phyloP scores from a whole-genome alignment of 2,113 vertebrate genomes.

The Halcyon senegalensis region DNA sequence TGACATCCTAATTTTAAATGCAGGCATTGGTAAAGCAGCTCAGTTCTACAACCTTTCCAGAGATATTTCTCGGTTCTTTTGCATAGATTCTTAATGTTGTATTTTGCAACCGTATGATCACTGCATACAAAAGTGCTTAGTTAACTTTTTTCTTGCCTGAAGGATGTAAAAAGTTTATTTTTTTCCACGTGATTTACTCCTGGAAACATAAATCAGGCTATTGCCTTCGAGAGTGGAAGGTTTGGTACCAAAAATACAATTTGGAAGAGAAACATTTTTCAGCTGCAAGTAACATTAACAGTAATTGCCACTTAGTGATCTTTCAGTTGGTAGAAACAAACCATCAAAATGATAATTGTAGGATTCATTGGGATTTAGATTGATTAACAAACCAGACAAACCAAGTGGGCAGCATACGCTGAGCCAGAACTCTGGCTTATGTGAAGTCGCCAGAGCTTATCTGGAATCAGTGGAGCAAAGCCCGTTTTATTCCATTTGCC shows the following conservation, averaged over 20 bases:
- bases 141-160: not conserved
- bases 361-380: slow-evolving; percentile 17
- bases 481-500: not conserved
- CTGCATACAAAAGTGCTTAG: not conserved
- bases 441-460: not conserved
- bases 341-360: slow-evolving; percentile 45
- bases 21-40: not conserved
- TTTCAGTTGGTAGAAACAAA: slow-evolving; percentile 39
- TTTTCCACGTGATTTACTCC: not conserved
- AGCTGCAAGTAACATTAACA: slow-evolving; percentile 12
- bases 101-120: not conserved
- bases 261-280: not conserved
- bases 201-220: not conserved
- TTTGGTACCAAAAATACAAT: not conserved
- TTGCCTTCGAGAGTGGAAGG: not conserved
- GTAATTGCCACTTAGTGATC: slow-evolving; percentile 34
- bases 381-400: slow-evolving; percentile 18
- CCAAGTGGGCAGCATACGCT: not conserved
- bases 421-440: not conserved
- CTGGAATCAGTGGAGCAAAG: not conserved
- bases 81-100: not conserved
- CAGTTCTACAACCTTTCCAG: not conserved
- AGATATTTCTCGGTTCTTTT: not conserved
- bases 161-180: not conserved
- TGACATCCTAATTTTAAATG: too few species aligned